Conservation (phyloP, 2,113 vertebrate genomes). For the Hymenochirus boettgeri region DNA sequence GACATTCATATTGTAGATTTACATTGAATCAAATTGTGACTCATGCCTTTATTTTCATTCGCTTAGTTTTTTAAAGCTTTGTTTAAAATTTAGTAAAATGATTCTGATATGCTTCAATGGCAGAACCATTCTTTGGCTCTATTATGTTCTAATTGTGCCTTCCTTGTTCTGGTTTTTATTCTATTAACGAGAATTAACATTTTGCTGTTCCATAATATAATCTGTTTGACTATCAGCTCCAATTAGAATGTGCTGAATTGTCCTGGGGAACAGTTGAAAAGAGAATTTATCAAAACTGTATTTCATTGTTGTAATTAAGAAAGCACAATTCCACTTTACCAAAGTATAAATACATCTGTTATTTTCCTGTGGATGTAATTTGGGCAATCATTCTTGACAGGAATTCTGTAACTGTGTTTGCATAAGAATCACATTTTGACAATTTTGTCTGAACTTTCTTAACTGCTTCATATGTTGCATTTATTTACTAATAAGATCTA, state of each 20-base stretch:
- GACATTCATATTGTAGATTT: too few relatives aligned
- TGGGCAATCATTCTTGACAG: neutral
- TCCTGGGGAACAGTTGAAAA: conserved; percentile 19
- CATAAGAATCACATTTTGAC: neutral
- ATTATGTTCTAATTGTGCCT: conserved; percentile 45
- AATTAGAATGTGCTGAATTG: conserved; percentile 3
- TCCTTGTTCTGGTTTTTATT: conserved; percentile 43
- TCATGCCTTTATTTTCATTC: conserved; percentile 38
- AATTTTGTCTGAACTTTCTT: too few relatives aligned
- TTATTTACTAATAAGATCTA: neutral
- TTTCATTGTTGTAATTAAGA: conserved; percentile 30
- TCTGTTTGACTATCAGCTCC: conserved; percentile 13
- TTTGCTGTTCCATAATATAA: conserved; percentile 44
- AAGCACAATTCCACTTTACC: conserved; percentile 15
- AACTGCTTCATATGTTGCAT: neutral
- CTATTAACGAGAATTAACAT: conserved; percentile 52
- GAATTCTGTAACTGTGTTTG: neutral
- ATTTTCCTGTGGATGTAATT: conserved; percentile 16
- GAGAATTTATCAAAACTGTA: conserved; percentile 21
- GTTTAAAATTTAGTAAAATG: conserved; percentile 43
- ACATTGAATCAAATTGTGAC: conserved; percentile 39
- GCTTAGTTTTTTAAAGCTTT: conserved; percentile 47
- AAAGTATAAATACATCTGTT: conserved; percentile 28
- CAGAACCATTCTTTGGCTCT: conserved; percentile 37
- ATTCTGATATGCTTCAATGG: conserved; percentile 26